Conservation (phyloP, 2,888 invertebrate species). For the Psylliodes chrysocephalus region DNA sequence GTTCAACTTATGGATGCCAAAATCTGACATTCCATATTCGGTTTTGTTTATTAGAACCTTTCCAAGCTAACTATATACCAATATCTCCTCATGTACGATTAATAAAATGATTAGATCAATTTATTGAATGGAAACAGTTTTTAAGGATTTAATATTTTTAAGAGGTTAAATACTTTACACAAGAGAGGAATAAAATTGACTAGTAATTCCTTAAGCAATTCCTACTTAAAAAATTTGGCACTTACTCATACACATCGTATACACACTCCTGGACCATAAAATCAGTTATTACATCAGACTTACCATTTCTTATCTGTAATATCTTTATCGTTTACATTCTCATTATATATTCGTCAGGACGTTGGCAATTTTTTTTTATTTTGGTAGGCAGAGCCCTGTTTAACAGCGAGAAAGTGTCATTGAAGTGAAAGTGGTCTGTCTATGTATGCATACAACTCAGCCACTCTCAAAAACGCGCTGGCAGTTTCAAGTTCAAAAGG, state of each 20-base stretch:
- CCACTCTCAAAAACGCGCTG: conserved; percentile 5
- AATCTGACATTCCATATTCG: too few relatives aligned
- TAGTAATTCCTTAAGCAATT: too few relatives aligned
- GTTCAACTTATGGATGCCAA: too few relatives aligned
- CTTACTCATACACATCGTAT: neutral
- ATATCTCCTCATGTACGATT: too few relatives aligned
- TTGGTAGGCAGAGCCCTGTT: neutral
- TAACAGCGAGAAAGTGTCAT: conserved; percentile 26
- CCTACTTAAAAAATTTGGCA: too few relatives aligned
- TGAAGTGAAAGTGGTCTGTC: conserved; percentile 23
- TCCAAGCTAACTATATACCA: too few relatives aligned
- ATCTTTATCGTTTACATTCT: neutral
- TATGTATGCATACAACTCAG: conserved; percentile 2
- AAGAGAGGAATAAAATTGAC: too few relatives aligned
- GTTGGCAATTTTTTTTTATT: neutral
- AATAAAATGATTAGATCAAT: too few relatives aligned
- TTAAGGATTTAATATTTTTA: too few relatives aligned
- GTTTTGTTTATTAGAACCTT: too few relatives aligned
- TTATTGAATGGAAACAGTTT: too few relatives aligned
- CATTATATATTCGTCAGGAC: conserved; percentile 2
- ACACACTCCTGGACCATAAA: neutral
- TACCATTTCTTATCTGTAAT: neutral
- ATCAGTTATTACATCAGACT: neutral
- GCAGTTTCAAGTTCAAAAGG: conserved; percentile 42
- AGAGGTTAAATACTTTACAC: too few relatives aligned